phyloP scores from a whole-genome alignment of 2,113 vertebrate species.

The Candoia aspera region DNA sequence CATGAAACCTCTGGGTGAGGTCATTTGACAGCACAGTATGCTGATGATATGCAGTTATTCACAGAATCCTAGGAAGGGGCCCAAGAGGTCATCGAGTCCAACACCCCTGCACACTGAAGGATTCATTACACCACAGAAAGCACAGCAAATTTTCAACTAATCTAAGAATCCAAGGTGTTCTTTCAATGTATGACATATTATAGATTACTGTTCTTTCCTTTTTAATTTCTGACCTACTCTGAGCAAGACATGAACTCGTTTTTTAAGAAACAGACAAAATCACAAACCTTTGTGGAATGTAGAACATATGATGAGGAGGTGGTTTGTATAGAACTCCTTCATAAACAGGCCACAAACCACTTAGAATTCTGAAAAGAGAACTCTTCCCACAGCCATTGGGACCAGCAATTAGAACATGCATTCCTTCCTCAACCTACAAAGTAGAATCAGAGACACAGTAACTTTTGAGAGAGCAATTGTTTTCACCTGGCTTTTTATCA shows the following conservation, averaged over 20 bases:
- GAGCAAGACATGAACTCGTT: neutral
- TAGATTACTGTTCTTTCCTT: neutral
- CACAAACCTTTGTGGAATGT: slow-evolving; percentile 96
- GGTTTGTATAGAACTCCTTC: slow-evolving; percentile 91
- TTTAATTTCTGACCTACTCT: neutral
- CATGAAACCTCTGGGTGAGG: too few species aligned
- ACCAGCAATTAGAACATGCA: slow-evolving; percentile 97
- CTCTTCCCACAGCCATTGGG: slow-evolving; percentile 99
- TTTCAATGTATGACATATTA: neutral
- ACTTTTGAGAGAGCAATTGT: slow-evolving; percentile 13
- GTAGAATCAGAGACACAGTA: slow-evolving; percentile 46
- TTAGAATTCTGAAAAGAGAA: slow-evolving; percentile 96
- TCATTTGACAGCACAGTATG: too few species aligned
- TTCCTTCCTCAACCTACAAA: slow-evolving; percentile 89
- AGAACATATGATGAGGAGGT: slow-evolving; percentile 95
- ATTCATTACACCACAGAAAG: too few species aligned
- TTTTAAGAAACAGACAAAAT: slow-evolving; percentile 1
- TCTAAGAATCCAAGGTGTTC: neutral
- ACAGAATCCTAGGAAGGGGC: too few species aligned
- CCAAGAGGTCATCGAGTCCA: too few species aligned
- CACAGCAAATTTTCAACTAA: neutral
- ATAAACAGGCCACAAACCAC: slow-evolving; percentile 96
- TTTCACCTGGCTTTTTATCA: neutral
- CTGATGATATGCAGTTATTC: too few species aligned
- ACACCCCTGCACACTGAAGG: too few species aligned